Base-by-base conservation (phyloP, 2,888 invertebrate species). In the Eristalis pertinax region DNA sequence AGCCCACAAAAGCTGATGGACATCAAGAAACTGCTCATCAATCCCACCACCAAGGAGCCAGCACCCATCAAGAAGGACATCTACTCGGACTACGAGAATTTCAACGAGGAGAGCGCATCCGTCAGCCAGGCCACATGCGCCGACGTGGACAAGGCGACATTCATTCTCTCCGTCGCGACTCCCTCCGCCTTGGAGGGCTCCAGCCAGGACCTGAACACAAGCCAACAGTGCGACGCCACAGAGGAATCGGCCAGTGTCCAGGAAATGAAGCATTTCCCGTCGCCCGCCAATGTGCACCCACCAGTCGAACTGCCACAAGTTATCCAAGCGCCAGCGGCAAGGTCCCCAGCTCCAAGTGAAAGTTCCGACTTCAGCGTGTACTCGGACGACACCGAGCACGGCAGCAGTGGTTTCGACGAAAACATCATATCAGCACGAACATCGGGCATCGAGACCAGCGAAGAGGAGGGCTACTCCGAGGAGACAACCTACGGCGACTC, bases 351-450 rank as follows among this genome's bases (percentile, higher is more conserved):
- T 58, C 74, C 72, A 24, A 89, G 78, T 63, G 79, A 56, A 63
- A n/a, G 78, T 11, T 15, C 84, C 26, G 63, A 73, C 22, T 56
- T 50, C 8, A 80, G 79, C 60, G 76, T 68, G 7, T 77, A 67
- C 58, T 87, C 87, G 0, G 67, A 81, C 29, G 74, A 84, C 67
- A 89, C 89, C 15, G 89, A 89, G 62, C 89, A 79, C 22, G 90
- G 88, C 1, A 90, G 91, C 50, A 92, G 92, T 73, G 93, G 92
- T 5, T 93, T 92, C 83, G 91, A 91, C 38, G 92, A 92, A 76
- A 90, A 90, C 38, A 88, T 89, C 4, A 89, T 91, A 7, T 91
- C 92, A 15, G 91, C 91, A 38, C 90, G 89, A 7, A 92, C 92
- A 1, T 92, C 92, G 0, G 93, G 92, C 2, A 92, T 92, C 75